phyloP scores from a whole-genome alignment of 2,797 vertebrate species.

The Gadopsis bispinosus region DNA sequence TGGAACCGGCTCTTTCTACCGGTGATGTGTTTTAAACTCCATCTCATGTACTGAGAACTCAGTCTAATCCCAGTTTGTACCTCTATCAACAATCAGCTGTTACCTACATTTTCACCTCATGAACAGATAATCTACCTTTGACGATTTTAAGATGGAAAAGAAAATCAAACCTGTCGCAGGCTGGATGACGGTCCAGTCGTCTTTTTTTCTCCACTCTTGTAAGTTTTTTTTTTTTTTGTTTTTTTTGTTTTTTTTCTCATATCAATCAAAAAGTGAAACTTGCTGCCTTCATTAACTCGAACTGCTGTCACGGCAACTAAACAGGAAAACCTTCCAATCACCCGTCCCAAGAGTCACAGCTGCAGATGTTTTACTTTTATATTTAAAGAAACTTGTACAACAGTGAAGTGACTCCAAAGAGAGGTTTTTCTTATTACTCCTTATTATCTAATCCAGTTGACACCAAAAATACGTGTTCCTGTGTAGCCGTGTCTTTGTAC shows the following conservation, averaged over 20 bases:
- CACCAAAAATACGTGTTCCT: constrained; percentile 79
- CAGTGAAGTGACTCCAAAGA: constrained; percentile 48
- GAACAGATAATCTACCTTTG: constrained; percentile 31
- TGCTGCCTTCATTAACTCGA: constrained; percentile 39
- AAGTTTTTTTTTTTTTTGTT: no score
- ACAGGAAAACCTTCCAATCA: constrained; percentile 2
- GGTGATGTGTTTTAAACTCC: not conserved
- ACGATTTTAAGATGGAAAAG: not conserved
- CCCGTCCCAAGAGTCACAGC: constrained; percentile 10
- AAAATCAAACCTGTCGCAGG: not conserved
- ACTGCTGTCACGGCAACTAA: constrained; percentile 19
- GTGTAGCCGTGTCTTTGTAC: constrained; percentile 64
- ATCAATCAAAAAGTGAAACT: constrained; percentile 5
- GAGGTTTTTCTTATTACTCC: constrained; percentile 39
- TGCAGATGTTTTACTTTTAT: constrained; percentile 24
- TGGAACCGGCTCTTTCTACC: not conserved
- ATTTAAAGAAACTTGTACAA: constrained; percentile 15
- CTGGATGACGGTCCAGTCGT: constrained; percentile 11
- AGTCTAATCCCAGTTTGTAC: not conserved
- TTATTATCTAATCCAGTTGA: constrained; percentile 60
- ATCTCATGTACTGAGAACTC: not conserved
- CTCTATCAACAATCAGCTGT: constrained; percentile 22
- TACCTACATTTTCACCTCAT: not conserved
- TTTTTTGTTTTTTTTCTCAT: no score
- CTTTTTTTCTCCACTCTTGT: no score